These are phyloP conservation scores for Mustela lutreola DNA, from an alignment of 2,113 vertebrate species.

Conservation along the genomic window DNA sequence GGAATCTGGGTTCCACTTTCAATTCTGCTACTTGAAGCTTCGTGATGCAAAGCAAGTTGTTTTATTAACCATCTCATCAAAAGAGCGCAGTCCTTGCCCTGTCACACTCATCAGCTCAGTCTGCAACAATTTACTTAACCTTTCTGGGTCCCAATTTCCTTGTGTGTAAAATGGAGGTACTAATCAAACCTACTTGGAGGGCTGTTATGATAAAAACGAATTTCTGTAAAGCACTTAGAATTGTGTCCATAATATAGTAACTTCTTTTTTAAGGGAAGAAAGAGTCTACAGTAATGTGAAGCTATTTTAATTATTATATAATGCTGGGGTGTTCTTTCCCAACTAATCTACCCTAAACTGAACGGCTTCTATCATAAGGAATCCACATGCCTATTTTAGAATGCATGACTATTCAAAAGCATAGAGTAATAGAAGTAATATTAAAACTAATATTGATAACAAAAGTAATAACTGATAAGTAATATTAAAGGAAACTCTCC, in stretches of 20 bases:
- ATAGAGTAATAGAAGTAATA: not conserved
- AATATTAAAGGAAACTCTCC: not conserved
- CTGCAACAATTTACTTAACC: not conserved
- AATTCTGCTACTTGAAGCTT: not conserved
- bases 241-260: not conserved
- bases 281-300: constrained; percentile 56
- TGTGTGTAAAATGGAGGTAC: not conserved
- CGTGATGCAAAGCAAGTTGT: not conserved
- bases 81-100: not conserved
- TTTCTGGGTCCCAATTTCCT: not conserved
- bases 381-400: not conserved
- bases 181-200: not conserved
- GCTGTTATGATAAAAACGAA: not conserved
- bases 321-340: not conserved
- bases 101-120: not conserved
- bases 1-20: not conserved
- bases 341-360: constrained; percentile 16
- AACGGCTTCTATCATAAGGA: not conserved
- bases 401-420: not conserved
- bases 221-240: not conserved
- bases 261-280: constrained; percentile 51
- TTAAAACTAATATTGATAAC: not conserved
- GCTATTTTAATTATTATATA: constrained; percentile 61
- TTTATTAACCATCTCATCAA: not conserved
- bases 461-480: not conserved